A percentile compares a stretch with the other conserved stretches of the same genome.
These are phyloP conservation scores for Pollenia amentaria DNA, from an alignment of 2,888 invertebrate genomes.

Conservation along the genomic window DNA sequence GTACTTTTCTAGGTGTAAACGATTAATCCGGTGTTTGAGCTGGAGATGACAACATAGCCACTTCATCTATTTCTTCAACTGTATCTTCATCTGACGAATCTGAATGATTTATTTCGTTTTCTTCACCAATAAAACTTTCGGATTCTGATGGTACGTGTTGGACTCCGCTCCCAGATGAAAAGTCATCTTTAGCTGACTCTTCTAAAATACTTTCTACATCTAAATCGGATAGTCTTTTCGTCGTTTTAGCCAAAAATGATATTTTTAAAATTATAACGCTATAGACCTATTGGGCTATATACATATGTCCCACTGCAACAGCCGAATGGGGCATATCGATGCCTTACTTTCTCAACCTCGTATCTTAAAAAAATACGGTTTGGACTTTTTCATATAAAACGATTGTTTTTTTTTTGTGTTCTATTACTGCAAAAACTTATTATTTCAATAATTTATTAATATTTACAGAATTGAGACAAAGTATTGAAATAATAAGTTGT, in stretches of 20 bases:
- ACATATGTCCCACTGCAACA: conserved; percentile 1
- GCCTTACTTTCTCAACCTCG: too few relatives aligned
- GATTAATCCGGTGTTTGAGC: conserved; percentile 32
- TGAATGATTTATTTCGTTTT: too few relatives aligned
- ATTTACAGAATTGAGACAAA: too few relatives aligned
- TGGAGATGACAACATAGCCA: conserved; percentile 18
- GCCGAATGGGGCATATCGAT: background rate
- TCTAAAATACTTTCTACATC: conserved; percentile 30
- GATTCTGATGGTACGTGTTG: too few relatives aligned
- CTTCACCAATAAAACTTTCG: conserved; percentile 31
- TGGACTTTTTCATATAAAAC: too few relatives aligned
- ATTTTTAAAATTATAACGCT: conserved; percentile 15
- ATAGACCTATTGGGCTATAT: conserved; percentile 3
- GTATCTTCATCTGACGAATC: conserved; percentile 35
- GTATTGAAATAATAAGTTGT: too few relatives aligned
- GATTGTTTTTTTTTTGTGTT: too few relatives aligned
- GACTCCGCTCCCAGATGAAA: conserved; percentile 34
- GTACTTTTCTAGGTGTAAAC: conserved; percentile 19
- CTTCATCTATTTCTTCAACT: conserved; percentile 34
- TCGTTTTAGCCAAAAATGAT: conserved; percentile 32
- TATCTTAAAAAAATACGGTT: too few relatives aligned
- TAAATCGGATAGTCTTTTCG: conserved; percentile 23
- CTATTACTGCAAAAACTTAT: too few relatives aligned
- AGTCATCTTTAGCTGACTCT: conserved; percentile 32
- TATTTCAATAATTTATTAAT: too few relatives aligned